These are phyloP conservation scores for Echinarachnius parma DNA, from an alignment of 53 echinoderm and acorn worm species.

Conservation along the genomic window DNA sequence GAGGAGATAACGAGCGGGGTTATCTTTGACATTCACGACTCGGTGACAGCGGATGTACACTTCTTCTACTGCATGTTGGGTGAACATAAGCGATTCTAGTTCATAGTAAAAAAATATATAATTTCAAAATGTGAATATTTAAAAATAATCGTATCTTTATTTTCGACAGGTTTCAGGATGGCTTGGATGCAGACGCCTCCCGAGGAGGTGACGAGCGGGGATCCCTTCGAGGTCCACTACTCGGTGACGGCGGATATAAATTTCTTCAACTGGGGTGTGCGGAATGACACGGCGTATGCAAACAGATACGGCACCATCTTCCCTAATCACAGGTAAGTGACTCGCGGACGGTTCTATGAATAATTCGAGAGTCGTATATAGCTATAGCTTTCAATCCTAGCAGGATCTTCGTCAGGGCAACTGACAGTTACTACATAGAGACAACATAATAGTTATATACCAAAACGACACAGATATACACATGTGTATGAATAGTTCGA, in stretches of 20 bases:
- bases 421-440: too few species aligned
- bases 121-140: too few species aligned
- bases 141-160: too few species aligned
- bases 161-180: constrained; percentile 62
- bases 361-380: too few species aligned
- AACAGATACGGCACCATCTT: constrained; percentile 47
- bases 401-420: too few species aligned
- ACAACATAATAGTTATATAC: too few species aligned
- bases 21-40: constrained; percentile 61
- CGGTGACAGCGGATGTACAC: constrained; percentile 22
- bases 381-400: too few species aligned
- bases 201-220: constrained; percentile 61
- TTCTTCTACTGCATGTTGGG: constrained; percentile 80
- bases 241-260: constrained; percentile 21
- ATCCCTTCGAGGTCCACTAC: constrained; percentile 66
- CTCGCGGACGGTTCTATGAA: too few species aligned
- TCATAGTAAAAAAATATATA: too few species aligned
- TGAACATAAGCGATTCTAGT: too few species aligned
- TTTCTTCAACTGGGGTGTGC: constrained; percentile 68
- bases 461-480: too few species aligned
- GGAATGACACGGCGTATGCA: constrained; percentile 54
- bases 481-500: too few species aligned
- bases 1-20: constrained; percentile 63
- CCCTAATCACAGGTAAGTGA: constrained; percentile 24
- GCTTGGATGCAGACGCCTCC: constrained; percentile 55